Percentiles rank a stretch among this genome's conserved stretches.
These are phyloP conservation scores for Ophion obscuratus DNA, from an alignment of 2,888 invertebrate species.

Conservation along the genomic window DNA sequence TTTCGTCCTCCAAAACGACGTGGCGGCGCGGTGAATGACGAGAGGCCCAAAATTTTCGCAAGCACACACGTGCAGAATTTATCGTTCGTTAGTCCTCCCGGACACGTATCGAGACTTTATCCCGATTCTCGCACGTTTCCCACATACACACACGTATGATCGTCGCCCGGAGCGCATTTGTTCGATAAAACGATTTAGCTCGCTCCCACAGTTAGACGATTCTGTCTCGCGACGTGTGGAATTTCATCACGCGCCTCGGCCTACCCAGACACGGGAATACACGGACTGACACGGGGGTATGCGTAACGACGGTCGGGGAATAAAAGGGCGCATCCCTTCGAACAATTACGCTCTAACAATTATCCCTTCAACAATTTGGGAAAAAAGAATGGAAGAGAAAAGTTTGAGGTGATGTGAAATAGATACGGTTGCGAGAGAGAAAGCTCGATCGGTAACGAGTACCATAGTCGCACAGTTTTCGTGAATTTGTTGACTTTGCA, in stretches of 20 bases:
- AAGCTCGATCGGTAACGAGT: not conserved
- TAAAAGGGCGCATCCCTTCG: not conserved
- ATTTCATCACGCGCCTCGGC: conserved; percentile 59
- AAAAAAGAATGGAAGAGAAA: not conserved
- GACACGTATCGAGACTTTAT: conserved; percentile 44
- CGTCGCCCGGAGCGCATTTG: conserved; percentile 61
- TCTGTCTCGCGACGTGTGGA: conserved; percentile 53
- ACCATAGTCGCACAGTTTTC: too few relatives aligned
- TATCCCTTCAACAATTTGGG: not conserved
- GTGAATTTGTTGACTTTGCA: too few relatives aligned
- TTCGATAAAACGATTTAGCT: conserved; percentile 63
- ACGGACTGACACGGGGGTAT: not conserved
- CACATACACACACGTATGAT: conserved; percentile 23
- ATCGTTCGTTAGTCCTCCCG: conserved; percentile 49
- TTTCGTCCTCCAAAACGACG: not conserved
- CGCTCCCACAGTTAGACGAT: conserved; percentile 38
- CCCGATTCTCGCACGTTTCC: conserved; percentile 30
- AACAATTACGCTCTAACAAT: not conserved
- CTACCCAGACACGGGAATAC: not conserved
- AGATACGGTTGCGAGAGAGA: not conserved
- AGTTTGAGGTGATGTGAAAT: not conserved
- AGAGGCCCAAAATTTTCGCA: conserved; percentile 18
- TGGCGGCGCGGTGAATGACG: not conserved
- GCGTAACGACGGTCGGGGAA: not conserved
- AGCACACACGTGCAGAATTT: conserved; percentile 58